A percentile compares a stretch with the other conserved stretches of the same genome.
These are phyloP conservation scores for Rhynchophorus ferrugineus DNA, from an alignment of 1,140 invertebrate genomes.

Conservation along the genomic window DNA sequence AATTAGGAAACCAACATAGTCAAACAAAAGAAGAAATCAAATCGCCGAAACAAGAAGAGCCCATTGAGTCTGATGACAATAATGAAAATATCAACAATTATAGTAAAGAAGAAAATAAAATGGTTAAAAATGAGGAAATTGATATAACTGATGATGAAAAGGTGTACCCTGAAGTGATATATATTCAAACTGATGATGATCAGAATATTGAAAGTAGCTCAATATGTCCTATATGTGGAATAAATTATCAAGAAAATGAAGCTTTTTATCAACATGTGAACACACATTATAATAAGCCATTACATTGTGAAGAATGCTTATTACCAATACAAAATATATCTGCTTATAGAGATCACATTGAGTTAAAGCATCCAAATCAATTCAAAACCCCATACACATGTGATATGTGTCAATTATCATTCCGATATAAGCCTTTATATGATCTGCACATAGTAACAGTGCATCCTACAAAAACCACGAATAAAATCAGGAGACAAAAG, in stretches of 20 bases:
- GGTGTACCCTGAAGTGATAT: constrained; percentile 9
- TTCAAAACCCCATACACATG: constrained; percentile 5
- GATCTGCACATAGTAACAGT: constrained; percentile 8
- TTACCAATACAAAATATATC: constrained; percentile 9
- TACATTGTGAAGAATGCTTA: constrained; percentile 10
- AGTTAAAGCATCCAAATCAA: constrained; percentile 8
- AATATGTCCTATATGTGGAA: constrained; percentile 12
- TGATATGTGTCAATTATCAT: constrained; percentile 10
- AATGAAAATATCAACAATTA: background rate
- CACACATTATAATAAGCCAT: constrained; percentile 14
- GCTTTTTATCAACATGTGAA: constrained; percentile 12
- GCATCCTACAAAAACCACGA: constrained; percentile 6
- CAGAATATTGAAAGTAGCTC: background rate
- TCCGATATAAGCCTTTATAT: constrained; percentile 14
- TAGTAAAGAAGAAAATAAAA: background rate
- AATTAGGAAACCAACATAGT: background rate
- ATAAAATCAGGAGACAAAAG: background rate
- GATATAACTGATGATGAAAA: background rate
- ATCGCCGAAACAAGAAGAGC: background rate
- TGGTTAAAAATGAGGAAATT: constrained; percentile 8
- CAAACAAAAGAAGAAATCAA: background rate
- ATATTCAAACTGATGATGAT: constrained; percentile 10
- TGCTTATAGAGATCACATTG: constrained; percentile 11
- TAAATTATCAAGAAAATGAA: constrained; percentile 11
- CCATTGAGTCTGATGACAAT: background rate